These are phyloP conservation scores for Actinostola sp. DNA, from an alignment of 92 coral and sea anemone genomes.

Conservation along the genomic window DNA sequence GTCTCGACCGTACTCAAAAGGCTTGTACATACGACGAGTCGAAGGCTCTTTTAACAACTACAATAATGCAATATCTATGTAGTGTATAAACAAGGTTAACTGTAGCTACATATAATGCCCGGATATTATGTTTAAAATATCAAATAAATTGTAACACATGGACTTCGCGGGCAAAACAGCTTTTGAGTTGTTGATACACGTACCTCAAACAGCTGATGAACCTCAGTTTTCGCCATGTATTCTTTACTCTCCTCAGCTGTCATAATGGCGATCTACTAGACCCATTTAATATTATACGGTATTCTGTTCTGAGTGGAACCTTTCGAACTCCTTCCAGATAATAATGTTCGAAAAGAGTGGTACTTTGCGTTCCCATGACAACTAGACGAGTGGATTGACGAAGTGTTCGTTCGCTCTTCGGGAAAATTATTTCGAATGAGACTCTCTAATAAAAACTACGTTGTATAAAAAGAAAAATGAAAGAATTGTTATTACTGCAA, in stretches of 20 bases:
- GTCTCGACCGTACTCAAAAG: too few species aligned
- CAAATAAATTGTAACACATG: conserved; percentile 6
- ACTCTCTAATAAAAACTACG: too few species aligned
- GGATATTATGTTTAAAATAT: not conserved
- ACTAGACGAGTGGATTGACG: not conserved
- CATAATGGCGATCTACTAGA: conserved; percentile 47
- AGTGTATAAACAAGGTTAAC: too few species aligned
- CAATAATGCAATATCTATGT: too few species aligned
- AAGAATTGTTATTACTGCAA: not conserved
- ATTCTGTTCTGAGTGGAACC: not conserved
- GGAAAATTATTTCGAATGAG: too few species aligned
- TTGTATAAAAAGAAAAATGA: too few species aligned
- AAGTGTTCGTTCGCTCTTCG: too few species aligned
- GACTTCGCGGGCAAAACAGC: not conserved
- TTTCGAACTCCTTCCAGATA: not conserved
- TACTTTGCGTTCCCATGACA: conserved; percentile 13
- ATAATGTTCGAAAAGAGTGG: not conserved
- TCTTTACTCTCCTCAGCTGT: conserved; percentile 94
- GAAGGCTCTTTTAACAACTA: too few species aligned
- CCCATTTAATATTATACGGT: conserved; percentile 16
- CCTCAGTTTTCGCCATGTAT: conserved; percentile 91
- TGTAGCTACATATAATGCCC: too few species aligned
- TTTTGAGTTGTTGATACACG: not conserved
- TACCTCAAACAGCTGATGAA: conserved; percentile 95
- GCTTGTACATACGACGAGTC: too few species aligned